Base-by-base conservation (phyloP, 2,888 invertebrate species). In the Drosophila lutescens region DNA sequence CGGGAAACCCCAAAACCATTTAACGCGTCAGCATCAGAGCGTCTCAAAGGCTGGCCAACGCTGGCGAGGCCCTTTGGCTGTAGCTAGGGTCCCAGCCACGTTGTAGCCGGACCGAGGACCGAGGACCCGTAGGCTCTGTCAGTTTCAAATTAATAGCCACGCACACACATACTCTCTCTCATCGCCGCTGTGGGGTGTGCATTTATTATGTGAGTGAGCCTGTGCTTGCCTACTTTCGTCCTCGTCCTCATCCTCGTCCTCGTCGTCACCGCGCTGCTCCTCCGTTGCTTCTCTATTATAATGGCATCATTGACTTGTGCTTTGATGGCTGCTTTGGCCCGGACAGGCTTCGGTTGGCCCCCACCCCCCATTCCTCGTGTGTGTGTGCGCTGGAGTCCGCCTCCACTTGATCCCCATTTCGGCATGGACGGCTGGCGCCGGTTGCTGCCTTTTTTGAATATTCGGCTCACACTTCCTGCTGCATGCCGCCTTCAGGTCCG, bases 1-100 rank as follows among this genome's bases (percentile, higher is more conserved):
- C 75, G 77, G 82, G 85, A 78, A 76, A 76, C 71, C 78, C 77
- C 69, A 74, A 66, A 72, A 83, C 72, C 79, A 84, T 85, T 85
- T 88, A 85, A 88, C 88, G 85, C 88, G 86, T 85, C 88, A 88
- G 81, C 85, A 63, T 70, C 73, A 85, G 77, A 67, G 67, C 68
- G 88, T 84, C 84, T 88, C 78, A 43, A 58, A 60, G 87, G 65
- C 87, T 77, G 80, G 81, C 87, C 78, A 82, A 75, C 65, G 71
- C 49, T 83, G 69, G 79, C 73, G 50, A 38, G 50, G 38, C 10
- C 57, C 50, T 26, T 26, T 26, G 26, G 26, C 26, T 50, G 17
- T 57, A 71, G 55, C 23, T 70, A 20, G 32, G 56, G 73, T 67
- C 77, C 71, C 80, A 73, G 73, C 56, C 68, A 77, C 84, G 86